Evolutionary conservation across 2,888 invertebrate genomes (phyloP).

Genomic region (Stratiomys singularior): DNA sequence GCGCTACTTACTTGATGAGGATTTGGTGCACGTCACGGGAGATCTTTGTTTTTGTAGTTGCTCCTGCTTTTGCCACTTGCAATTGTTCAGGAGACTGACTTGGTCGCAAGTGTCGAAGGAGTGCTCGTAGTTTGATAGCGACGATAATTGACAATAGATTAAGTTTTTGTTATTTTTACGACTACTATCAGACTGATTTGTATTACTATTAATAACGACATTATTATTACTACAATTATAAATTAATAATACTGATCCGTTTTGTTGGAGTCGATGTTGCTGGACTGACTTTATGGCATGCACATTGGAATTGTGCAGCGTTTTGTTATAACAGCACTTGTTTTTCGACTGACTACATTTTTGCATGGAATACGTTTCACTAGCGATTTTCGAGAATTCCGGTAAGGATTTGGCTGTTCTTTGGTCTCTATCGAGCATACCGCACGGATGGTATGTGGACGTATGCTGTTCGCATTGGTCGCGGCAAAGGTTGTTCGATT

Average conservation of each 20-base stretch:
- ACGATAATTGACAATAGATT: conserved; percentile 35
- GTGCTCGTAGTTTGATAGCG: neutral
- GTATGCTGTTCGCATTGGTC: neutral
- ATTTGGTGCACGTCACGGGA: neutral
- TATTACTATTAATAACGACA: neutral
- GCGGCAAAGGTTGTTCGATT: conserved; percentile 3
- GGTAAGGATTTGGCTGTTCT: conserved; percentile 48
- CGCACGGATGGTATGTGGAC: conserved; percentile 46
- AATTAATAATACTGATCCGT: conserved; percentile 38
- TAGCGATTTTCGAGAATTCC: conserved; percentile 12
- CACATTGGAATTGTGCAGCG: conserved; percentile 25
- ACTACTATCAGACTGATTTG: conserved; percentile 18
- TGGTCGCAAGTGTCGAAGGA: neutral
- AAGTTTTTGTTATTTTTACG: conserved; percentile 30
- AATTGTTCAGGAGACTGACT: neutral
- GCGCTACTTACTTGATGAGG: conserved; percentile 20
- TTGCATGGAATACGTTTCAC: conserved; percentile 15
- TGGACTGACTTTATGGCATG: conserved; percentile 14
- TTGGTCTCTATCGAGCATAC: conserved; percentile 52
- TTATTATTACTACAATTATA: conserved; percentile 36
- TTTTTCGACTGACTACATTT: conserved; percentile 26
- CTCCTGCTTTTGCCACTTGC: neutral
- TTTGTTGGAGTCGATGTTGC: conserved; percentile 30
- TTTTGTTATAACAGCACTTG: conserved; percentile 15
- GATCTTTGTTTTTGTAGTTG: neutral